Evolutionary conservation across 30 jellyfish, hydroid and myxozoan species (phyloP), one percentile per base, ranked within the genome.

Genomic region (Hydractinia symbiolongicarpus): DNA sequence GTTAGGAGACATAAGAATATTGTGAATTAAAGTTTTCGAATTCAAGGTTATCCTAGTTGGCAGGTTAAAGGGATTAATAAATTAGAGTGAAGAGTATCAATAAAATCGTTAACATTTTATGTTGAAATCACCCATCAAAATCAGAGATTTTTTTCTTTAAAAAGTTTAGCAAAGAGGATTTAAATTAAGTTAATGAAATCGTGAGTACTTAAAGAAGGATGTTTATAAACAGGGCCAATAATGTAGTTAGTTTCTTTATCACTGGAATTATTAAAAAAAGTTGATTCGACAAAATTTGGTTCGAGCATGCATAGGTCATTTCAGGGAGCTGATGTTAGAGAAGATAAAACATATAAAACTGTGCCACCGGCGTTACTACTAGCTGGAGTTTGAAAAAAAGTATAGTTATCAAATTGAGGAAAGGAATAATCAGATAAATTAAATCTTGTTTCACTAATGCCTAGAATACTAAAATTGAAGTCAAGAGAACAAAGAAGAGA

Each of bases 71-170:
- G 80, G 30, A 20, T n/a, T 8, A 71, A 7, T 71, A 71, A 20
- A 71, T 71, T 20, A n/a, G 13, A 20, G 51, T 8, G 9, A 50
- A 71, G 69, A 50, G 51, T 71, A 71, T 71, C 69, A n/a, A 71
- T 8, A 50, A 71, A 71, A 20, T 19, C 54, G 53, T 7, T 19
- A n/a, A 71, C 61, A 20, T 71, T 71, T 58, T n/a, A 71, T 30
- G n/a, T 71, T 71, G 80, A 71, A 71, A 53, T 71, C 80, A 6
- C 80, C 80, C 50, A 71, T 7, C 9, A 9, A 11, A 19, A 71
- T 30, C 50, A 13, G 9, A 13, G 69, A 19, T 13, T 71, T 71
- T 6, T 19, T 8, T 53, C 50, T 71, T 8, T 58, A 19, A 1
- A 67, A 16, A 13, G 17, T 44, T 64, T 64, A 51, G 7, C 15